phyloP scores from a whole-genome alignment of 2,797 vertebrate genomes.

The Triplophysa yarkandensis region DNA sequence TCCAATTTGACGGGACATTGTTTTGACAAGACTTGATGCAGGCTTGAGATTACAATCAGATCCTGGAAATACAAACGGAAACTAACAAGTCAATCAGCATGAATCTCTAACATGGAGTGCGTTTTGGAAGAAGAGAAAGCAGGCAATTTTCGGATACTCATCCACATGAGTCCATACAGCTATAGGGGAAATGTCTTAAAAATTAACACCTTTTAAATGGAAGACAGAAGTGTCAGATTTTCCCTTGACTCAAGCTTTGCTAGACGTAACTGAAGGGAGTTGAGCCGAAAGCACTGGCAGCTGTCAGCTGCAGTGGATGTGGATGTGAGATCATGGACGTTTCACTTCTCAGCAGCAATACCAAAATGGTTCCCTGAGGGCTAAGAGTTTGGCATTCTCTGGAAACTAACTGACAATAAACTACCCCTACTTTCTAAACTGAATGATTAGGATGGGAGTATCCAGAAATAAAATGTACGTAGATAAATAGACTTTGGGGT shows the following conservation, averaged over 20 bases:
- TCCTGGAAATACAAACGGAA: conserved; percentile 8
- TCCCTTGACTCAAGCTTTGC: conserved; percentile 46
- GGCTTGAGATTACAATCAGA: conserved; percentile 14
- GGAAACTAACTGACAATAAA: conserved; percentile 19
- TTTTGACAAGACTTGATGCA: not conserved
- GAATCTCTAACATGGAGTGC: not conserved
- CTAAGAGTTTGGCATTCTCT: conserved; percentile 18
- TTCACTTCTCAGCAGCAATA: conserved; percentile 45
- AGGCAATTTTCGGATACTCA: not conserved
- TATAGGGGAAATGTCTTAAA: conserved; percentile 9
- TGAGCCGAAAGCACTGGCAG: conserved; percentile 42
- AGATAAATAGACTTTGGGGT: not conserved
- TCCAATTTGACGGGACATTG: conserved; percentile 12
- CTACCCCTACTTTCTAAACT: not conserved
- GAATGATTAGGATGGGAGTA: not conserved
- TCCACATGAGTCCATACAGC: conserved; percentile 7
- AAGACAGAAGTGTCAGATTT: conserved; percentile 57
- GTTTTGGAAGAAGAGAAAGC: not conserved
- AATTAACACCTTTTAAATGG: conserved; percentile 20
- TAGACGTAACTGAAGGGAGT: conserved; percentile 44
- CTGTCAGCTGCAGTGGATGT: conserved; percentile 64
- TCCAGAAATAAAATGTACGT: conserved; percentile 25
- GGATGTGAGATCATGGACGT: conserved; percentile 68
- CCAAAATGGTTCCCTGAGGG: conserved; percentile 40
- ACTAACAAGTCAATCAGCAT: not conserved